These are phyloP conservation scores for Melierax canorus DNA, from an alignment of 2,113 vertebrate species.

Conservation along the genomic window DNA sequence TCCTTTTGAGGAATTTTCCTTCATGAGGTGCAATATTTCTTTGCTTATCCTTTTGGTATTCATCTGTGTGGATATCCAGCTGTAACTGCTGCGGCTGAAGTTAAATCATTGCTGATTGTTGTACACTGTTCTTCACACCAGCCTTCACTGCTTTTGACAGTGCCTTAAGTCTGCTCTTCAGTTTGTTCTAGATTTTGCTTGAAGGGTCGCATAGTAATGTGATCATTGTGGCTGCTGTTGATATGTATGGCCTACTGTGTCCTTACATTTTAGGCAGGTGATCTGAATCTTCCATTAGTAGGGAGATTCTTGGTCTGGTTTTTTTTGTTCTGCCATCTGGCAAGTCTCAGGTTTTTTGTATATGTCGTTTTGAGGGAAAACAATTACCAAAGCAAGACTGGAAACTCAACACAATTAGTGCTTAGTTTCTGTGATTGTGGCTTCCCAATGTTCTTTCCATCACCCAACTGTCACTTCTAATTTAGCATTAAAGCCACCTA, in stretches of 20 bases:
- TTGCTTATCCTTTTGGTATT: background rate
- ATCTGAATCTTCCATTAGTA: background rate
- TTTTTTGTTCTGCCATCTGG: background rate
- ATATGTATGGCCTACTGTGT: background rate
- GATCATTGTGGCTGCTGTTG: background rate
- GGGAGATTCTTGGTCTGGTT: background rate
- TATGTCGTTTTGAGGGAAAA: background rate
- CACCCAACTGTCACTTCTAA: background rate
- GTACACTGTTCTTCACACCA: background rate
- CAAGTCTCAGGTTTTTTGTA: background rate
- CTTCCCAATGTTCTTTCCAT: background rate
- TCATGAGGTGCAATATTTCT: background rate
- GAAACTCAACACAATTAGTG: background rate
- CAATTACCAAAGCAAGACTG: background rate
- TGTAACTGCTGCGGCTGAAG: background rate
- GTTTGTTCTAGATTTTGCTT: background rate
- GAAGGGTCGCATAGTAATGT: fast-evolving
- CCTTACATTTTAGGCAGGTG: background rate
- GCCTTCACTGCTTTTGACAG: background rate
- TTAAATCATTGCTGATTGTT: background rate
- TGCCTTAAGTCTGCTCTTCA: background rate
- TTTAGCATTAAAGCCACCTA: background rate
- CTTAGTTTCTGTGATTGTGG: background rate
- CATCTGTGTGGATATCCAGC: background rate
- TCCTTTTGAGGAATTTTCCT: background rate